Base-by-base conservation (phyloP, 2,888 invertebrate genomes). In the Pediacus dermestoides region DNA sequence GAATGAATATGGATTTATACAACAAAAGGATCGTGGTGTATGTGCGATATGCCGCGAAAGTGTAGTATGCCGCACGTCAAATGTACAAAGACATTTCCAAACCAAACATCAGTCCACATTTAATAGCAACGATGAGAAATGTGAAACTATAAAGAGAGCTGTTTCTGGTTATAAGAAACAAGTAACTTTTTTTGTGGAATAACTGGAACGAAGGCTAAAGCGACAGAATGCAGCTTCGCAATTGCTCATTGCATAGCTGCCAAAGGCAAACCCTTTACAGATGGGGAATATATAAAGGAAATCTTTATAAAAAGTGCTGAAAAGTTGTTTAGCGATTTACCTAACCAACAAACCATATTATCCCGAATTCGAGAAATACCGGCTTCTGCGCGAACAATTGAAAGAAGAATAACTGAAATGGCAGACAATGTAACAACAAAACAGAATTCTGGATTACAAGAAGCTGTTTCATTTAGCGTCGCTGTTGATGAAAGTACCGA, bases 271-370 rank as follows among this genome's bases (percentile, higher is more conserved):
- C 41, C 41, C n/a, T 46, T 46, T 40, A 34, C 37, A 15, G 39
- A 43, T 37, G 48, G 42, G 32, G 43, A 48, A 48, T 37, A 43
- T 30, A 38, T 42, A 13, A 48, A 47, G 25, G 38, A 48, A 41
- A 39, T 42, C 8, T 48, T 48, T 26, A 26, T 23, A 10, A 33
- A 33, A 25, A 16, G 18, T 33, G 13, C 33, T 12, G 30, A 55
- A 42, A 55, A 53, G 27, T 58, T 57, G 34, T 44, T 40, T 22
- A 37, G 40, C 36, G 40, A 40, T 40, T 37, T 40, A 30, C 40
- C 30, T 30, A 30, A 30, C 16, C 30, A 38, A 40, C 30, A 40
- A 40, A 40, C 36, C 16, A 40, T 40, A 40, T 36, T 40, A 40
- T 35, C 36, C 30, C 36, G 40, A 37, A 37, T 40, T 40, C 30